A percentile compares a stretch with the other conserved stretches of the same genome.
Conservation (phyloP, 1,140 invertebrate genomes). For the Conopomorpha cramerella region DNA sequence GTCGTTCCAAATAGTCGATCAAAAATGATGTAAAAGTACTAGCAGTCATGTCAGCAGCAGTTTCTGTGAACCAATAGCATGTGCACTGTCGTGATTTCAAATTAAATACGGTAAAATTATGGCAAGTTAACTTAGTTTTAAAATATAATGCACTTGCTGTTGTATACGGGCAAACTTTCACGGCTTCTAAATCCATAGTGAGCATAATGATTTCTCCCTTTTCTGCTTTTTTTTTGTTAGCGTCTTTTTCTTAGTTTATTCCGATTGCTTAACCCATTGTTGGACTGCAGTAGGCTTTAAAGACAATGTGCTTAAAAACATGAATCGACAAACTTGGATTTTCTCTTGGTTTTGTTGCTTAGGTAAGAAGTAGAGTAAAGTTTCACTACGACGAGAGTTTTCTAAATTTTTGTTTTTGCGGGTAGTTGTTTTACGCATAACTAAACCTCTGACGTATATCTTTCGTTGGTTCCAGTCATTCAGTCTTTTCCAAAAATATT, state of each 20-base stretch:
- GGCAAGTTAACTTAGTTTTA: constrained; percentile 40
- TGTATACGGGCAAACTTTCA: constrained; percentile 24
- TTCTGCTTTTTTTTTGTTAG: constrained; percentile 7
- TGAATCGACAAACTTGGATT: constrained; percentile 5
- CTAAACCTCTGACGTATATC: constrained; percentile 3
- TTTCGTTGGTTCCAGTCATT: constrained; percentile 7
- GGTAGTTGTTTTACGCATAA: constrained; percentile 1
- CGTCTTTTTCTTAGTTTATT: constrained; percentile 3
- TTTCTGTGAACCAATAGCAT: constrained; percentile 43
- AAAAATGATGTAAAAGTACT: constrained; percentile 30
- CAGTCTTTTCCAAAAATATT: constrained; percentile 5
- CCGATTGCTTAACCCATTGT: constrained; percentile 1
- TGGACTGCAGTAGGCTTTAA: constrained; percentile 5
- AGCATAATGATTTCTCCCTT: constrained; percentile 8
- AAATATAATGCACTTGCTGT: constrained; percentile 40
- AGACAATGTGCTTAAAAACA: constrained; percentile 6
- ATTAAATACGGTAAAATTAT: constrained; percentile 50
- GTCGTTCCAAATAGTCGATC: constrained; percentile 16
- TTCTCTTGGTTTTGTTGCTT: background rate
- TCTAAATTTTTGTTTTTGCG: background rate
- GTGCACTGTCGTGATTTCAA: constrained; percentile 12
- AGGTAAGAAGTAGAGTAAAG: constrained; percentile 5
- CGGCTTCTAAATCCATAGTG: constrained; percentile 28
- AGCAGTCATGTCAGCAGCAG: constrained; percentile 27
- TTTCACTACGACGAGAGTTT: background rate